phyloP scores from a whole-genome alignment of 2,888 invertebrate genomes.

The Stenolophus ochropezus region DNA sequence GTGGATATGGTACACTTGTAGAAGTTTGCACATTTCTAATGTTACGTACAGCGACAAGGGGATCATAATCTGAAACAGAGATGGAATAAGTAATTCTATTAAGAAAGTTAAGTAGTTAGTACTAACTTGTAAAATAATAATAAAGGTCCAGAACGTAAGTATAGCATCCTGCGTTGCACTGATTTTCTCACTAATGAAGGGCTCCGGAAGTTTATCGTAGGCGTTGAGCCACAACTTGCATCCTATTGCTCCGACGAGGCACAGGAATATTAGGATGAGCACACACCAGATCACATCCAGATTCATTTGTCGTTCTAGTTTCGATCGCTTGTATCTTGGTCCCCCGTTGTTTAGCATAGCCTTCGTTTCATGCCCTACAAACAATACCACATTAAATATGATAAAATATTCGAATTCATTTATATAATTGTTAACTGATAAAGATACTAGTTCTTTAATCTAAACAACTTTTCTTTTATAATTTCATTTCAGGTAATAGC shows the following conservation, averaged over 20 bases:
- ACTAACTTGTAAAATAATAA: conserved; percentile 92
- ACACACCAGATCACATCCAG: conserved; percentile 98
- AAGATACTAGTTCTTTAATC: too few species aligned
- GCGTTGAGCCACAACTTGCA: conserved; percentile 89
- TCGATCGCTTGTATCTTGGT: conserved; percentile 94
- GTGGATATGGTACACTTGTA: conserved; percentile 96
- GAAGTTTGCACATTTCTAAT: conserved; percentile 95
- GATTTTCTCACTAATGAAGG: conserved; percentile 80
- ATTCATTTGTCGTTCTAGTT: conserved; percentile 95
- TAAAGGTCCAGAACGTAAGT: conserved; percentile 95
- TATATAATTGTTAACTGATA: too few species aligned
- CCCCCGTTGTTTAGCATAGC: conserved; percentile 98
- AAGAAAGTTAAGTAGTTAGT: background rate
- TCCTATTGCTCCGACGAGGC: conserved; percentile 92
- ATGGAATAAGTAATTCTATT: conserved; percentile 18
- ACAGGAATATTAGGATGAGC: conserved; percentile 90
- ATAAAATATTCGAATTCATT: too few species aligned
- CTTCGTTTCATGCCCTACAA: conserved; percentile 94
- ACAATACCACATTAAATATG: too few species aligned
- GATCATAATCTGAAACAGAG: conserved; percentile 87
- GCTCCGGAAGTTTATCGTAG: conserved; percentile 77
- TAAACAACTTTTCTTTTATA: too few species aligned
- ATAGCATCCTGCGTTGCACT: conserved; percentile 77
- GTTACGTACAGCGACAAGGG: conserved; percentile 97
- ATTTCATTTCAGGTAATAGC: too few species aligned